Base-by-base conservation (phyloP, 2,113 vertebrate genomes). In the Callionymus lyra region DNA sequence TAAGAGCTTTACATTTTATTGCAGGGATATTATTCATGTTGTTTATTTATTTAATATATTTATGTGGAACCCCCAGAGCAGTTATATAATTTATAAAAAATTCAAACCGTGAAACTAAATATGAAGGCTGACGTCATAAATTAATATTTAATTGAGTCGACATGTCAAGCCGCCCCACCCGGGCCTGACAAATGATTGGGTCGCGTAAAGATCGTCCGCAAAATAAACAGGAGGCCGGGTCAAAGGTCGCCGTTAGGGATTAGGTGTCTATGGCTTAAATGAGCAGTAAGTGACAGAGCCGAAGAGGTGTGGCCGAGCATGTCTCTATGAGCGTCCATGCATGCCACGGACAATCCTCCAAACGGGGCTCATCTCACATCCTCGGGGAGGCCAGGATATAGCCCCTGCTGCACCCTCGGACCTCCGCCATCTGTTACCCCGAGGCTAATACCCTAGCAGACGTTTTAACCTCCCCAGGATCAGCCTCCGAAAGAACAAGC, bases 371-470 rank as follows among this genome's bases (percentile, higher is more conserved):
- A 58, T 67, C 64, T 72, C 46, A 66, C 66, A 61, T 61, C 69
- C 60, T 63, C 60, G 39, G 69, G 61, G 66, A 57, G 64, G 58
- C 40, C 41, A 47, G 65, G 63, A 68, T 52, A 49, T 62, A 58
- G 71, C 65, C 54, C n/a, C 51, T 38, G 68, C 12, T 6, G 55
- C 53, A 67, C 74, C 67, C 64, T 41, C 55, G 68, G 80, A 62
- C 48, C 56, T 48, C 39, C 44, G 41, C 75, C 80, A 82, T 82
- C 80, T 82, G 80, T 58, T 67, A 67, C 71, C 73, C 69, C 18
- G 32, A 53, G 69, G 73, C 73, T 82, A 80, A 82, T 80, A 80
- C 71, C 77, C 73, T 56, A 65, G 55, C 80, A 76, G 77, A 80
- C 75, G 68, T 32, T 63, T 55, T 55, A 63, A 48, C 37, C 48